Evolutionary conservation across 2,113 vertebrate species (phyloP).

Genomic region (Colius striatus): DNA sequence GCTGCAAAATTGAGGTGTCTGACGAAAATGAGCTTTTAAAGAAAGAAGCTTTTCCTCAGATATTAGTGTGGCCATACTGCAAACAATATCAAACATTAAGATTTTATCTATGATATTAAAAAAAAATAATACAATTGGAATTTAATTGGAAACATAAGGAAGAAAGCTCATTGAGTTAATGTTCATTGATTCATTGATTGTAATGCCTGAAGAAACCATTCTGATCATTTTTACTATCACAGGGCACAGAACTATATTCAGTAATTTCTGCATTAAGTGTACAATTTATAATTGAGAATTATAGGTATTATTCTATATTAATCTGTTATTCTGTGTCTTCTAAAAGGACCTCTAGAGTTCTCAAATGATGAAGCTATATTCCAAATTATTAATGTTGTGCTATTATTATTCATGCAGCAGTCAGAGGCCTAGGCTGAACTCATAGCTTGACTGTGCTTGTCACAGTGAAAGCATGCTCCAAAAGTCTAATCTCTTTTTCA

Average conservation of each 20-base stretch:
- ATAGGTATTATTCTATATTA: neutral
- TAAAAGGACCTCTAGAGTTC: neutral
- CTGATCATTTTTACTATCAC: neutral
- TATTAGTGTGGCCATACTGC: neutral
- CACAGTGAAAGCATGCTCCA: neutral
- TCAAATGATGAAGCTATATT: neutral
- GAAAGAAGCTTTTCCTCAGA: neutral
- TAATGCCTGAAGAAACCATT: constrained; percentile 32
- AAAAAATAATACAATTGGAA: constrained; percentile 20
- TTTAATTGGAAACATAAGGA: constrained; percentile 48
- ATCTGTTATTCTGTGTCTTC: neutral
- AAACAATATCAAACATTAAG: neutral
- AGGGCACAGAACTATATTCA: neutral
- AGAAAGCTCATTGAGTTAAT: neutral
- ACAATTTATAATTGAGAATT: neutral
- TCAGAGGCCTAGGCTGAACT: neutral
- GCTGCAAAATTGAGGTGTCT: constrained; percentile 1
- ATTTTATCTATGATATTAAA: constrained; percentile 28
- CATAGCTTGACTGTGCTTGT: neutral
- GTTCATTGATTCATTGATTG: constrained; percentile 38
- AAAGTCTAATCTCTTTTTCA: neutral
- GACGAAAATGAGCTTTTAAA: constrained; percentile 11
- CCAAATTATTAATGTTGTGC: neutral
- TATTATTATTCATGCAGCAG: neutral
- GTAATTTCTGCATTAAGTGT: neutral